Evolutionary conservation across 2,888 invertebrate species (phyloP), one percentile per base, ranked within the genome.

Genomic region (Pseudococcus jackbeardsleyi): DNA sequence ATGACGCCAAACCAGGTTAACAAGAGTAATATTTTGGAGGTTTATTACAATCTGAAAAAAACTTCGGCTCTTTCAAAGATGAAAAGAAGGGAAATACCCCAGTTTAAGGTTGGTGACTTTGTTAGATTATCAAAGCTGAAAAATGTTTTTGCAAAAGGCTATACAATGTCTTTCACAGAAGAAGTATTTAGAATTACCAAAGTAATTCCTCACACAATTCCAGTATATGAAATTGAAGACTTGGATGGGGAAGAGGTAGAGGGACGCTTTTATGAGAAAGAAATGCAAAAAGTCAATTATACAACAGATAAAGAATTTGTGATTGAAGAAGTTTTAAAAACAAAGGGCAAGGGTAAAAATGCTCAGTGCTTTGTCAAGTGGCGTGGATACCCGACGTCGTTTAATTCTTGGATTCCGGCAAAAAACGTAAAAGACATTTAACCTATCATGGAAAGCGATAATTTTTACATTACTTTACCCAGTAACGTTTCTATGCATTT

Each of bases 151-250:
- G 89, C 89, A 64, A 90, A 90, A 88, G 90, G 90, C 9, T 90
- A 90, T 84, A 89, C 88, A 46, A 85, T 72, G 2, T 90, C 90
- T 50, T 90, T 89, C 90, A 90, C 88, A 33, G 90, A 90, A 72
- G 90, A 91, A 89, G 89, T 91, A 17, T 90, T 90, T 88, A 89
- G 90, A 84, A 90, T 91, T 50, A 50, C 17, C 11, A 86, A 89
- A 19, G 89, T 90, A 42, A 84, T 90, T 0, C 84, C 84, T 0
- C 72, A 86, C 17, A 64, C 82, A 7, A 54, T 85, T 19, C 89
- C 89, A 5, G 90, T 90, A 0, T 91, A 91, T 89, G 89, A 89
- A 46, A 50, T 91, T 17, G 8, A 85, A 19, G 90, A 91, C 89
- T 89, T 90, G 48, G 88, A 89, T 12, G 89, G 89, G 15, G 90